A percentile compares a stretch with the other conserved stretches of the same genome.
Conservation (phyloP, 2,113 vertebrate genomes). For the Siniperca chuatsi region DNA sequence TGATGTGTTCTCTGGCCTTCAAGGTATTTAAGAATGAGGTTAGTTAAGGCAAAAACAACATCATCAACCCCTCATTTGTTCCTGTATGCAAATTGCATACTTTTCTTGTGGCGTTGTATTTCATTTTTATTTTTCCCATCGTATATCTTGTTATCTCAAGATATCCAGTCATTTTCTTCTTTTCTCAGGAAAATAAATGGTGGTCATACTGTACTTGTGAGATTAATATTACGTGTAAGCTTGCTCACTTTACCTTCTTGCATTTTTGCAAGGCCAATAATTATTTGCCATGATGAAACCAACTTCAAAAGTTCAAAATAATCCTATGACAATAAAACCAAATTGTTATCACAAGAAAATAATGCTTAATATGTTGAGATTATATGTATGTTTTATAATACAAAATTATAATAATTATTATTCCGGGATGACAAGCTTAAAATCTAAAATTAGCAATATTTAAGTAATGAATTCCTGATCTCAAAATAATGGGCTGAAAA, state of each 20-base stretch:
- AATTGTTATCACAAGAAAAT: too few relatives aligned
- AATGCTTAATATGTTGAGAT: too few relatives aligned
- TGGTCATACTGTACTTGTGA: background rate
- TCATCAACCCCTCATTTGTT: background rate
- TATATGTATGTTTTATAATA: too few relatives aligned
- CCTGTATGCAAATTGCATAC: background rate
- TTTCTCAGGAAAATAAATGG: background rate
- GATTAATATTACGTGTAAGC: background rate
- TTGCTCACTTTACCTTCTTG: background rate
- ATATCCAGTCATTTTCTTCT: background rate
- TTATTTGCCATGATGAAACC: too few relatives aligned
- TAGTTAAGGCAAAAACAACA: background rate
- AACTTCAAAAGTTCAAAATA: too few relatives aligned
- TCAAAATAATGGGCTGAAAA: too few relatives aligned
- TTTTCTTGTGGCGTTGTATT: background rate
- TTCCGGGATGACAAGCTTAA: too few relatives aligned
- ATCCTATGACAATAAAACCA: too few relatives aligned
- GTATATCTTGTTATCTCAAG: too few relatives aligned
- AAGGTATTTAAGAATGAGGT: background rate
- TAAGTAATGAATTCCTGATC: background rate
- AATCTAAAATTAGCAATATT: background rate
- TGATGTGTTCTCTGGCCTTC: background rate
- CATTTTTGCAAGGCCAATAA: background rate
- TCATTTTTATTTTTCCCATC: background rate
- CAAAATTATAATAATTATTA: too few relatives aligned